Evolutionary conservation across 2,113 vertebrate species (phyloP).

Genomic region (Leptosomus discolor): DNA sequence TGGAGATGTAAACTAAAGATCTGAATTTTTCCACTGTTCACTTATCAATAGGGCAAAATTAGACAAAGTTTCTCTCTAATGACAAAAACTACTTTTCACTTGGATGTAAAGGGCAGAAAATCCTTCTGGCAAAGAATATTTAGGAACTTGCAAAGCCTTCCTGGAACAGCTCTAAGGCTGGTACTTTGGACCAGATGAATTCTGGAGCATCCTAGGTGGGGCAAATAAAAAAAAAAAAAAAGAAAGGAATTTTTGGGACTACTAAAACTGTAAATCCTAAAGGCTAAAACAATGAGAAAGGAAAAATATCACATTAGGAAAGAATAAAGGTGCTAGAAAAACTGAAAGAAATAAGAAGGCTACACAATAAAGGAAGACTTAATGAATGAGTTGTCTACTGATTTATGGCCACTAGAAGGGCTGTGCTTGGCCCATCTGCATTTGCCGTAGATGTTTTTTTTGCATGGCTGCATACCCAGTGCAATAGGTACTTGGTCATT

Average conservation of each 20-base stretch:
- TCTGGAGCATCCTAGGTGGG: not conserved
- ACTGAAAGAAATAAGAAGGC: not conserved
- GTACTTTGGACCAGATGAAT: not conserved
- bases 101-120: not conserved
- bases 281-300: not conserved
- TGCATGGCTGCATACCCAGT: fast-evolving
- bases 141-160: not conserved
- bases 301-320: not conserved
- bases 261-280: not conserved
- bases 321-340: not conserved
- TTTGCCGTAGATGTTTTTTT: not conserved
- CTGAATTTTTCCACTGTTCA: not conserved
- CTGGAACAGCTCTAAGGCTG: not conserved
- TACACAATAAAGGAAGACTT: not conserved
- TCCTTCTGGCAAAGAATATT: not conserved
- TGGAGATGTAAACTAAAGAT: not conserved
- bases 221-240: not conserved
- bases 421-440: not conserved
- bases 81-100: not conserved
- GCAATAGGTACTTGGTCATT: not conserved
- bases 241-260: not conserved
- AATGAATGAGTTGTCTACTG: not conserved
- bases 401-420: not conserved
- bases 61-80: not conserved
- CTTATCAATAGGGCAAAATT: not conserved